Evolutionary conservation across 2,113 vertebrate species (phyloP), one percentile per base, ranked within the genome.

Genomic region (Haemorhous mexicanus): DNA sequence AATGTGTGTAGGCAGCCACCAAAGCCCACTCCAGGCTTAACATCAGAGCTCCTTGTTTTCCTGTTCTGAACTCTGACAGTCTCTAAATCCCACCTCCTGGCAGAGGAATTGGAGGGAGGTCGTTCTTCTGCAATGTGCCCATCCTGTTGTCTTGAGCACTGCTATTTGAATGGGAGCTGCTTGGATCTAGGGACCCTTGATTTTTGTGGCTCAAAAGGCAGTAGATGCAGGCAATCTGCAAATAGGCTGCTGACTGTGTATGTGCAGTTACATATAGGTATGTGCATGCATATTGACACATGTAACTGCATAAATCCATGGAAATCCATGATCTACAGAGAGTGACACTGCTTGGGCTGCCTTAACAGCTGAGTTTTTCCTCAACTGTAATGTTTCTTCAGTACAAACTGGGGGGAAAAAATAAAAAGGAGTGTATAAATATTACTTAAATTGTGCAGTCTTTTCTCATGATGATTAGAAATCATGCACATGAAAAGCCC

Each of bases 21-120:
- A 44, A 58, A 28, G 2, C 12, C 20, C 46, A 33, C 7, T 61
- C 3, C 0, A 43, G 69, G 27, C 35, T 90, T 63, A 41, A 43
- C 9, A 6, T 1, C 0, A 0, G 37, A 80, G 11, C 10, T 74
- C 35, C 62, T 87, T n/a, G 5, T 61, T 77, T 58, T 79, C 33
- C 53, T 84, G 6, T 43, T 69, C 55, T 37, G 68, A 66, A 10
- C 41, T 81, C 33, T 32, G 16, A 37, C 1, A 6, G 28, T n/a
- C n/a, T 78, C 37, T 28, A 74, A 77, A 80, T 58, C n/a, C 21
- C 19, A 81, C 5, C 50, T 61, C 11, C 26, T 58, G 35, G 35
- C 46, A 62, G 30, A 84, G 16, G 22, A 83, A 33, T 10, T 55
- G 66, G 26, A 89, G 59, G 7, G 10, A 84, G 3, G 8, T 35